phyloP scores from a whole-genome alignment of 2,888 invertebrate genomes.

The Thymelicus sylvestris region DNA sequence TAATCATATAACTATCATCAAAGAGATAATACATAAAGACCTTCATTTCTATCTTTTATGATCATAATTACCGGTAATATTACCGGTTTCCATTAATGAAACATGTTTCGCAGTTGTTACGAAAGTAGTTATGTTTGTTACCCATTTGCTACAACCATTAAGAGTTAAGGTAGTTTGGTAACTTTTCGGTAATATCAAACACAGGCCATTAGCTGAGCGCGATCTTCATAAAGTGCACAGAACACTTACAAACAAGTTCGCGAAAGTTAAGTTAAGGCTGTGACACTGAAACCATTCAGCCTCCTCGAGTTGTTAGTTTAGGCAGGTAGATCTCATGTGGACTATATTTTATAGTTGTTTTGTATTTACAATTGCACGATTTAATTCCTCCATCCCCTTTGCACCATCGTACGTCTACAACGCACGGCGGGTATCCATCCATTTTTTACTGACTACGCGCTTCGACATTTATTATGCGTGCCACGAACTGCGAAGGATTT shows the following conservation, averaged over 20 bases:
- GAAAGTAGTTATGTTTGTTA: slow-evolving; percentile 13
- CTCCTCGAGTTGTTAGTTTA: neutral
- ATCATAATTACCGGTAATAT: neutral
- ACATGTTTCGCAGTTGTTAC: slow-evolving; percentile 11
- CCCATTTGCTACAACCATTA: slow-evolving; percentile 16
- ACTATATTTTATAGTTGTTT: too few relatives aligned
- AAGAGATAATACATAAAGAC: neutral
- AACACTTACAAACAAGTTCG: slow-evolving; percentile 38
- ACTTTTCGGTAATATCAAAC: slow-evolving; percentile 36
- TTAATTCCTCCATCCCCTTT: too few relatives aligned
- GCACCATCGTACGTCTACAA: too few relatives aligned
- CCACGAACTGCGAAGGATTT: too few relatives aligned
- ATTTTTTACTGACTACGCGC: too few relatives aligned
- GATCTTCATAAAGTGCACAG: slow-evolving; percentile 39
- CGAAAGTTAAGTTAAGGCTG: slow-evolving; percentile 39
- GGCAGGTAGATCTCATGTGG: too few relatives aligned
- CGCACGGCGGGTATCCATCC: too few relatives aligned
- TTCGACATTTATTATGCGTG: too few relatives aligned
- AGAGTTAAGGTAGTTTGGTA: slow-evolving; percentile 32
- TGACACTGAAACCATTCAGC: slow-evolving; percentile 28
- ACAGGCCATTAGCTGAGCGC: slow-evolving; percentile 38
- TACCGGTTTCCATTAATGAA: slow-evolving; percentile 13
- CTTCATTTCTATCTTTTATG: neutral
- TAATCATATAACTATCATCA: too few relatives aligned
- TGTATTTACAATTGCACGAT: too few relatives aligned